Evolutionary conservation across 2,888 invertebrate genomes (phyloP), one percentile per base, ranked within the genome.

Genomic region (Oithona nana): DNA sequence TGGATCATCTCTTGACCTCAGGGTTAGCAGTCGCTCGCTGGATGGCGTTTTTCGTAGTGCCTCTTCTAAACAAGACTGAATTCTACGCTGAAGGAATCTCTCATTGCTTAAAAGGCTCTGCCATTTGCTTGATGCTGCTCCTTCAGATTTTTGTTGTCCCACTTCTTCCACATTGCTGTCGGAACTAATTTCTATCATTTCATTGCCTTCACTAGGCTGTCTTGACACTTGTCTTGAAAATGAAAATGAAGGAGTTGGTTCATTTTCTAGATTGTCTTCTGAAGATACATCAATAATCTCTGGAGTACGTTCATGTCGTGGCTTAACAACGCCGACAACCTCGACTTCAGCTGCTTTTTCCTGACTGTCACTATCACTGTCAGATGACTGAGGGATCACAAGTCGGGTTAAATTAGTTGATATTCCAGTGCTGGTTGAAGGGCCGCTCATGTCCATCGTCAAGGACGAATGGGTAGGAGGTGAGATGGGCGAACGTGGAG

Each of bases 241-340:
- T n/a, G n/a, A n/a, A n/a, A n/a, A n/a, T n/a, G n/a, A n/a, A n/a
- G n/a, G n/a, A n/a, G n/a, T n/a, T 16, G 39, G 39, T 39, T 39
- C 8, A 16, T 16, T 39, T 39, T 39, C 39, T 16, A 16, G 8
- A 20, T 59, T 65, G 4, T 86, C 79, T 1, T 79, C 79, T n/a
- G 77, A 78, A 13, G 77, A 70, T 64, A 81, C 69, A 66, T 80
- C 79, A 22, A 81, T 79, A 1, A 81, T 76, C 70, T 80, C 81
- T 1, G 83, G 83, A 50, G 83, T 81, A 64, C 83, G 75, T 66
- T 81, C 80, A 66, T 77, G 77, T 64, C 80, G 81, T 48, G 83
- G 82, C 69, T 81, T 82, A 30, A 83, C 79, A 68, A 79, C 80
- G 1, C 79, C 80, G 11, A 83, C 77, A 60, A 83, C 76, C 70